Evolutionary conservation across 2,888 invertebrate species (phyloP).

Genomic region (Lacanobia wlatinum): DNA sequence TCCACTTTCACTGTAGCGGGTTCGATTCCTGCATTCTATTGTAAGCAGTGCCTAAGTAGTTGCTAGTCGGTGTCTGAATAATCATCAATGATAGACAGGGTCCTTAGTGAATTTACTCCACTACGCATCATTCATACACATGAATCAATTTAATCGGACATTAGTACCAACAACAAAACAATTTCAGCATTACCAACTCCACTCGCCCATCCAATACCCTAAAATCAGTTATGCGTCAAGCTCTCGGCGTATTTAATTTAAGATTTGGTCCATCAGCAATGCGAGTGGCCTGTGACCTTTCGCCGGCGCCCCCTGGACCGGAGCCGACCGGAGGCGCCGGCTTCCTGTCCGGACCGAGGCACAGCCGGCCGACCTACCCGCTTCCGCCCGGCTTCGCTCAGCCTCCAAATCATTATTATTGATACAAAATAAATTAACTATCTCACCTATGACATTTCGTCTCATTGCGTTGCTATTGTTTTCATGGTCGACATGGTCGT

Average conservation of each 20-base stretch:
- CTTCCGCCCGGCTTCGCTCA: conserved; percentile 64
- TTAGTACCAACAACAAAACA: not conserved
- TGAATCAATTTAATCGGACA: not conserved
- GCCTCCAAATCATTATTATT: conserved; percentile 65
- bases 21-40: conserved; percentile 7
- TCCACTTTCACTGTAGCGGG: not conserved
- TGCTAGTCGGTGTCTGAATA: not conserved
- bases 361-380: conserved; percentile 63
- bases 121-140: not conserved
- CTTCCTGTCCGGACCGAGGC: conserved; percentile 67
- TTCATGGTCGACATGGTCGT: not conserved
- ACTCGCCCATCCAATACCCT: conserved; percentile 22
- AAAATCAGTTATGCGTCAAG: conserved; percentile 59
- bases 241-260: conserved; percentile 56
- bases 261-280: conserved; percentile 59
- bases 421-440: conserved; percentile 64
- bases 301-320: conserved; percentile 60
- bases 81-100: not conserved
- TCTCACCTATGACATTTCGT: conserved; percentile 51
- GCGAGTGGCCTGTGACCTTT: conserved; percentile 68
- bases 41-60: too few relatives aligned
- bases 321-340: conserved; percentile 49
- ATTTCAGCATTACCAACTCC: not conserved
- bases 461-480: conserved; percentile 12
- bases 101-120: not conserved